phyloP scores from a whole-genome alignment of 2,113 vertebrate genomes.

The Synodontis membranacea region DNA sequence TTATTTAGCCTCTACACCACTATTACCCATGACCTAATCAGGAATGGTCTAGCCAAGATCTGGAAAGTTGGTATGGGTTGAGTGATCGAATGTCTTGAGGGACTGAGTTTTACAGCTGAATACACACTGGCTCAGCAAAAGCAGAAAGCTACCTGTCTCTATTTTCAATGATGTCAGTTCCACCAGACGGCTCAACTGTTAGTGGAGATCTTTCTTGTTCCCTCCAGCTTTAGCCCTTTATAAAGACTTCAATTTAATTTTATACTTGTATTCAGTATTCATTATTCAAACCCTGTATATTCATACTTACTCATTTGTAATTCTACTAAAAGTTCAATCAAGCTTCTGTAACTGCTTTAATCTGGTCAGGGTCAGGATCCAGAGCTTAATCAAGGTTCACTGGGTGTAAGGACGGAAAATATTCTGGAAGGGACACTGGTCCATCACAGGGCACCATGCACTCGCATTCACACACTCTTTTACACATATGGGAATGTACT shows the following conservation, averaged over 20 bases:
- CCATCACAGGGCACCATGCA: too few species aligned
- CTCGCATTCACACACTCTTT: too few species aligned
- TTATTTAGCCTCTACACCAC: background rate
- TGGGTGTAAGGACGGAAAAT: background rate
- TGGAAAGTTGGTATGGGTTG: background rate
- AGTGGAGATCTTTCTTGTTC: background rate
- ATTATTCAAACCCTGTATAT: background rate
- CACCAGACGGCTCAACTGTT: slow-evolving; percentile 3
- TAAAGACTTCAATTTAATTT: background rate
- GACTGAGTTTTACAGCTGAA: slow-evolving; percentile 11
- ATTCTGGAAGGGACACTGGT: background rate
- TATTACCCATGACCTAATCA: slow-evolving; percentile 2
- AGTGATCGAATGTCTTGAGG: background rate
- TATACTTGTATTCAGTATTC: background rate
- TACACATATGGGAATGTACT: too few species aligned
- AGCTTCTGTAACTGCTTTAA: background rate
- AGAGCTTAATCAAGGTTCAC: background rate
- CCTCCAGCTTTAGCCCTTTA: background rate
- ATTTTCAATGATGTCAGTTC: background rate
- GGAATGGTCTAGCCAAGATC: slow-evolving; percentile 4
- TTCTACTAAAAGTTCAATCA: background rate
- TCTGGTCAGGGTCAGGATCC: background rate
- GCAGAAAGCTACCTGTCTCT: background rate
- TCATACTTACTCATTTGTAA: background rate
- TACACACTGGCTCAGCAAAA: background rate